Evolutionary conservation across 1,140 invertebrate genomes (phyloP).

Genomic region (Pseudomyrmex pallidus): DNA sequence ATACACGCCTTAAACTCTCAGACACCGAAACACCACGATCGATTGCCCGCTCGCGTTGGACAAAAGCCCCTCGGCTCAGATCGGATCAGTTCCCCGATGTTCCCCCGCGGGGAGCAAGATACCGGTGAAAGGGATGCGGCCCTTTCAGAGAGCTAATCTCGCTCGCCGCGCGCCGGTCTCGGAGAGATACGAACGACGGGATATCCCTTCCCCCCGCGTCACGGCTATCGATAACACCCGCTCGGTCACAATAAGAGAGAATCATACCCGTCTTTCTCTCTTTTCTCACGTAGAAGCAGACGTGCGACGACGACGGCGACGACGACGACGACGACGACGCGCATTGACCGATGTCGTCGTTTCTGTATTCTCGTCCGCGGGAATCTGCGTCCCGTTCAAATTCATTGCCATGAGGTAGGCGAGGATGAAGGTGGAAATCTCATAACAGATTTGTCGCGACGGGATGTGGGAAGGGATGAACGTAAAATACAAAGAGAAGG

Average conservation of each 20-base stretch:
- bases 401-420: conserved; percentile 52
- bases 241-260: background rate
- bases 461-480: background rate
- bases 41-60: too few species aligned
- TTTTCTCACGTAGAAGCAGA: background rate
- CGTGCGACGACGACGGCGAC: too few species aligned
- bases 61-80: too few species aligned
- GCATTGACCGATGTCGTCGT: conserved; percentile 25
- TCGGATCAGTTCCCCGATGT: too few species aligned
- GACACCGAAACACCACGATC: too few species aligned
- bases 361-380: conserved; percentile 21
- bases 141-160: background rate
- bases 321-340: background rate
- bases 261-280: conserved; percentile 1
- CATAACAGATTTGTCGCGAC: conserved; percentile 48
- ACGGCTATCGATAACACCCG: background rate
- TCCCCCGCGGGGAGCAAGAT: too few species aligned
- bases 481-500: background rate
- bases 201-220: too few species aligned
- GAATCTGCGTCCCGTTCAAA: conserved; percentile 54
- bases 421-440: conserved; percentile 53
- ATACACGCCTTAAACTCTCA: too few species aligned
- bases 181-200: background rate
- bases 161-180: background rate
- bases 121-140: too few species aligned